Evolutionary conservation across 2,113 vertebrate genomes (phyloP), one percentile per base, ranked within the genome.

Genomic region (Salvelinus sp.): DNA sequence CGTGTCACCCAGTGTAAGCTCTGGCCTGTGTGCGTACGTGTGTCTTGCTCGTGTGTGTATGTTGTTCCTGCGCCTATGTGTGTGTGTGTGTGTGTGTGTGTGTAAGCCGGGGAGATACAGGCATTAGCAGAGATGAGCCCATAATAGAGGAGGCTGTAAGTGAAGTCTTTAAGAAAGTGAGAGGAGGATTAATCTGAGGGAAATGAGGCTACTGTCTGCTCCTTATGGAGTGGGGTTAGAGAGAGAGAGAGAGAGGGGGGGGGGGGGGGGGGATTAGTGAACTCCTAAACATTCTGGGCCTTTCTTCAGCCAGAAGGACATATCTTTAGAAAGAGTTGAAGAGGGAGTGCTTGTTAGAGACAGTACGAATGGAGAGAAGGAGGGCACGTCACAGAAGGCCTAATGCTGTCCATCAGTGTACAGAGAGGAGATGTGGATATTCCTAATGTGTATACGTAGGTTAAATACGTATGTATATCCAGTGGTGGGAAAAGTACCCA

Each of bases 101-200:
- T 77, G 78, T 79, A n/a, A 27, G 86, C 81, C 87, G 57, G 80
- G 80, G 79, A 93, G 90, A 93, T 93, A 90, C 86, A 89, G 90
- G 90, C 89, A 91, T 92, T 92, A 93, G 83, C 76, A 77, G 85
- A 87, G 90, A 88, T 91, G 86, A 91, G 88, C 84, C 50, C 76
- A 87, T 89, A 92, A 91, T 91, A 88, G 89, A 86, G 76, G 88
- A 87, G 85, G 86, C 85, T 79, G 91, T 92, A 92, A 91, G 91
- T 90, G 92, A 91, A 92, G 92, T 91, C 87, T 91, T 92, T 92
- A 91, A 89, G 90, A 83, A 91, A 92, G 88, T 89, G 89, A 90
- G 89, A 87, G 89, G 86, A 87, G 90, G 91, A 92, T 93, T 91
- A 88, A 87, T 83, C 82, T 54, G 88, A 82, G 67, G 78, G 82